Conservation (phyloP, 2,113 vertebrate species). For the Sterna hirundo region DNA sequence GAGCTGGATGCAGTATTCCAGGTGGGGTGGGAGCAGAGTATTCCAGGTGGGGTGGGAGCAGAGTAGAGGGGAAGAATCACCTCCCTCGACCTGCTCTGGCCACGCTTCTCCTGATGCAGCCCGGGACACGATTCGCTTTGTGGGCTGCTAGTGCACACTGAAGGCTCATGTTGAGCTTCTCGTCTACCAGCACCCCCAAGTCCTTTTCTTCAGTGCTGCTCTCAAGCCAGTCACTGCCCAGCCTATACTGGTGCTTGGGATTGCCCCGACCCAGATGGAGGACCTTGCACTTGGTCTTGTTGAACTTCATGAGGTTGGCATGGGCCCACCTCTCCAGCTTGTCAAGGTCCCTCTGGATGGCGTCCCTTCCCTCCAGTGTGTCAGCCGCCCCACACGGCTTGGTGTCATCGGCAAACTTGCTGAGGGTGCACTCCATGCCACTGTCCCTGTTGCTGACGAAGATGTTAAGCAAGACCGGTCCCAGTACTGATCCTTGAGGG, state of each 20-base stretch:
- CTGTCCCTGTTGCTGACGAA: background rate
- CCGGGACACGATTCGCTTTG: background rate
- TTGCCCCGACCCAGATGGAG: background rate
- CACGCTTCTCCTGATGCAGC: background rate
- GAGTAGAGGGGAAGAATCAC: background rate
- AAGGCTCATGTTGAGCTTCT: no score
- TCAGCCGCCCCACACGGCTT: background rate
- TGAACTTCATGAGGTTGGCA: background rate
- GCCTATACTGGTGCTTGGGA: background rate
- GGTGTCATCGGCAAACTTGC: background rate
- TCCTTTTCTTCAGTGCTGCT: background rate
- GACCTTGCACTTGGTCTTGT: background rate
- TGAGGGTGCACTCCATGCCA: background rate
- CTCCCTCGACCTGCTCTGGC: background rate
- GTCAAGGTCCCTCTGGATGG: background rate
- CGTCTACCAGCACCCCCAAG: background rate
- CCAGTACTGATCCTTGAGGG: no score
- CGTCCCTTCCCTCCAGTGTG: background rate
- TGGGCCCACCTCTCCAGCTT: background rate
- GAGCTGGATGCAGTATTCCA: background rate
- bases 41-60: no score
- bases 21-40: background rate
- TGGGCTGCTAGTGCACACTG: background rate
- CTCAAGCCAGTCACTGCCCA: background rate
- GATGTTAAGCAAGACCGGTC: background rate